Base-by-base conservation (phyloP, 2,797 vertebrate species). In the Sitta carolinensis region DNA sequence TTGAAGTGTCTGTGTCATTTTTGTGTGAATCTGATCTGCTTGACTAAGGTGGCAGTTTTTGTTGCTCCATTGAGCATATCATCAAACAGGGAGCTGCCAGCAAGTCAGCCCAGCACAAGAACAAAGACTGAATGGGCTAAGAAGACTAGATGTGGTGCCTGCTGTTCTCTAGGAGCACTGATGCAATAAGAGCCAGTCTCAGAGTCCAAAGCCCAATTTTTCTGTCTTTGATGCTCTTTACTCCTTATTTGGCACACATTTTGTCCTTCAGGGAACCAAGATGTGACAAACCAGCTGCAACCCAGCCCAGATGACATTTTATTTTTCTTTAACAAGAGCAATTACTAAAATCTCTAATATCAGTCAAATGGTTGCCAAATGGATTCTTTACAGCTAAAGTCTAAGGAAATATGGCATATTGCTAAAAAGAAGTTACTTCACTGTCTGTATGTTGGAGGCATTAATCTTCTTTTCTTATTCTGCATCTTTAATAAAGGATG, bases 401-500 rank as follows among this genome's bases (percentile, higher is more conserved):
- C 62, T 74, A 74, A 87, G 30, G 50, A 87, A 94, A 91, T 18
- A 36, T 36, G 78, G 32, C 66, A 57, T 40, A 80, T 29, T 87
- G 50, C 50, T 87, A 80, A 74, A 93, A 92, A 69, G 21, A 79
- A 77, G 68, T 72, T 80, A 83, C 45, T 83, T 95, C 3, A 6
- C 5, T 90, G 10, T 88, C 89, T 84, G 38, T 47, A 54, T 68
- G 47, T 87, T 68, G 77, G 52, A 87, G 55, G 38, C 61, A 54
- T 70, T 80, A 58, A 77, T 72, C 40, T 93, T 69, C 20, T 84
- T 84, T 67, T 77, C 48, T 80, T 79, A 79, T 63, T 89, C 61
- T 92, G 29, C 27, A 80, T 93, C 54, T 89, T 89, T 92, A 83
- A 77, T 87, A 89, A 94, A 89, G 30, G 34, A 70, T 84, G 67